Evolutionary conservation across 2,797 vertebrate species (phyloP), one percentile per base, ranked within the genome.

Genomic region (Parauchenoglanis ngamensis): DNA sequence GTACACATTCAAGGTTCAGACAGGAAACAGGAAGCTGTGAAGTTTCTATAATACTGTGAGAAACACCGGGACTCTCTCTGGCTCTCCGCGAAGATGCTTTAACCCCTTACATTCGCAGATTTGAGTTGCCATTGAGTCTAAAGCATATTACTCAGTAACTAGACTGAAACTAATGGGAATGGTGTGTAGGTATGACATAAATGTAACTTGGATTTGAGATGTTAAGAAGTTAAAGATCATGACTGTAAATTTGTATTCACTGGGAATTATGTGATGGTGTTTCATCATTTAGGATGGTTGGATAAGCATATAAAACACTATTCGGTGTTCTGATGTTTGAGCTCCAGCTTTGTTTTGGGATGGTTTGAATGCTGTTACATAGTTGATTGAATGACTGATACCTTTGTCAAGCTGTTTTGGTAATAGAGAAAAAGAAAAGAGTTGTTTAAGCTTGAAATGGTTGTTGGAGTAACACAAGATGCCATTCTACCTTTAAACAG

Each of bases 11-110:
- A 85, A 49, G 75, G 46, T 49, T 61, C 44, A 81, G 31, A 81
- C 84, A 88, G 90, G 82, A 89, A 90, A 87, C 81, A 89, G 88
- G 88, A 89, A 88, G 78, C 61, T 75, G 78, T 73, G 56, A 80
- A 86, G 88, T 72, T 73, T 82, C n/a, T 85, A 87, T 40, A 85
- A 31, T 52, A 82, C 19, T 15, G 4, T 89, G 82, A 88, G 57
- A 89, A 87, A 86, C 85, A 67, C 72, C 35, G 56, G 13, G 17
- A 31, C 7, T 40, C 28, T 76, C 12, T 75, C 23, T 59, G 19
- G 44, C 25, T 75, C 21, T 67, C n/a, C 70, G 46, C 57, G 2
- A 31, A 70, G 19, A 76, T 87, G 70, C 59, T 44, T 46, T 84
- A 68, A 67, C 46, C n/a, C 17, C 49, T 49, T 61, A 59, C 54